Evolutionary conservation across 2,888 invertebrate species (phyloP).

Genomic region (Coelogynopora nodosa): DNA sequence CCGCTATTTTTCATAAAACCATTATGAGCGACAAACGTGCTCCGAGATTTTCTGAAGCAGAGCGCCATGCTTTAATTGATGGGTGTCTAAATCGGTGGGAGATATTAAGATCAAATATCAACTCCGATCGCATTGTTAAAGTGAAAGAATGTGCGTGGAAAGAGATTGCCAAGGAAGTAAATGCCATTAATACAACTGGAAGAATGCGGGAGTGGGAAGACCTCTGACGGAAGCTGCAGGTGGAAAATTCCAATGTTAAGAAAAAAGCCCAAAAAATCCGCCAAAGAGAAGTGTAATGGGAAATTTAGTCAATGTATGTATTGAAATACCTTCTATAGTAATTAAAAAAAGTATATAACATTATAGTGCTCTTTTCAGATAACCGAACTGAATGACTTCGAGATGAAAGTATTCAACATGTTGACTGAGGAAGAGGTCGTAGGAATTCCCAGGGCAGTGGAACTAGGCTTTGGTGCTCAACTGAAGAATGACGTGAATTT

Average conservation of each 20-base stretch:
- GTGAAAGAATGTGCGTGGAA: background rate
- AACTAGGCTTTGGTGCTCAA: background rate
- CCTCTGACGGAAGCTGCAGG: background rate
- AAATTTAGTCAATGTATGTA: background rate
- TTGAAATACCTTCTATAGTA: background rate
- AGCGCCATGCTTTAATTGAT: background rate
- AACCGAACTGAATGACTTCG: background rate
- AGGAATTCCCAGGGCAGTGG: background rate
- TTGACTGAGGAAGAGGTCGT: background rate
- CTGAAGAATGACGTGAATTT: background rate
- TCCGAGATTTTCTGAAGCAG: background rate
- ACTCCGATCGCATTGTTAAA: background rate
- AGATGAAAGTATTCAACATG: background rate
- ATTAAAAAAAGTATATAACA: background rate
- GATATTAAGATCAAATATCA: background rate
- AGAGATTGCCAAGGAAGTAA: background rate
- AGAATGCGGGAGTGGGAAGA: slow-evolving; percentile 8
- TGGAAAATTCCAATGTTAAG: slow-evolving; percentile 17
- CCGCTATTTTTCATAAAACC: background rate
- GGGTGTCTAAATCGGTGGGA: background rate
- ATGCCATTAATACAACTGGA: background rate
- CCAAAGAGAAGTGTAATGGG: background rate
- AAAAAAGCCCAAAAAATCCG: slow-evolving; percentile 21
- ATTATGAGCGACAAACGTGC: slow-evolving; percentile 5
- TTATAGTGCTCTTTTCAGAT: background rate